Evolutionary conservation across 2,888 invertebrate genomes (phyloP).

Genomic region (Acrobeloides nanus): DNA sequence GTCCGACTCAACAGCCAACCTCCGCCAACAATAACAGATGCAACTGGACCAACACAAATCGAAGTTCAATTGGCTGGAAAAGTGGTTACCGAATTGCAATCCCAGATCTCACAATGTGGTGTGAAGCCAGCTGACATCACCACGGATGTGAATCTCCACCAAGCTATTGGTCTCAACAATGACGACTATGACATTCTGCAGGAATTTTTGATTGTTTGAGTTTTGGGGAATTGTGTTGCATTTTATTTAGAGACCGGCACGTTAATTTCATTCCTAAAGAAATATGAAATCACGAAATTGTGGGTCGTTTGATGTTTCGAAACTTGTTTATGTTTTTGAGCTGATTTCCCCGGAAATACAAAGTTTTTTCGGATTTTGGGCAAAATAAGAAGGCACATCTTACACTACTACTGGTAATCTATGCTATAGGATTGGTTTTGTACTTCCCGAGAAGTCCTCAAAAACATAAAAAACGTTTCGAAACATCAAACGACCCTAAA

Average conservation of each 20-base stretch:
- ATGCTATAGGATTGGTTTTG: no score
- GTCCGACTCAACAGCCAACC: constrained; percentile 30
- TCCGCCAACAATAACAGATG: constrained; percentile 28
- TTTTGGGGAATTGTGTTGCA: neutral
- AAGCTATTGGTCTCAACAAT: constrained; percentile 39
- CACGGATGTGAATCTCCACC: constrained; percentile 27
- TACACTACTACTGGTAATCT: no score
- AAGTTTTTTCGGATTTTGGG: no score
- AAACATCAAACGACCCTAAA: no score
- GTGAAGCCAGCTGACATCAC: constrained; percentile 34
- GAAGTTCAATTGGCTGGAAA: constrained; percentile 37
- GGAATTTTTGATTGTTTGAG: constrained; percentile 28
- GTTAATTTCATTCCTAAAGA: neutral
- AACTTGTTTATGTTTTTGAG: no score
- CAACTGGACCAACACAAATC: constrained; percentile 19
- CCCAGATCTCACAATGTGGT: constrained; percentile 21
- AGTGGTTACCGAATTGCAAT: constrained; percentile 29
- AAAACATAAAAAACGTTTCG: no score
- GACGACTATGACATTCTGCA: constrained; percentile 33
- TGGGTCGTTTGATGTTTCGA: no score
- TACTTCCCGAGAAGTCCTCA: no score
- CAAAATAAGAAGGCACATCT: no score
- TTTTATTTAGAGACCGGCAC: neutral
- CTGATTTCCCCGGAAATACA: no score
- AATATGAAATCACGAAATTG: no score